Evolutionary conservation across 2,888 invertebrate genomes (phyloP).

Genomic region (Agrotis ipsilon): DNA sequence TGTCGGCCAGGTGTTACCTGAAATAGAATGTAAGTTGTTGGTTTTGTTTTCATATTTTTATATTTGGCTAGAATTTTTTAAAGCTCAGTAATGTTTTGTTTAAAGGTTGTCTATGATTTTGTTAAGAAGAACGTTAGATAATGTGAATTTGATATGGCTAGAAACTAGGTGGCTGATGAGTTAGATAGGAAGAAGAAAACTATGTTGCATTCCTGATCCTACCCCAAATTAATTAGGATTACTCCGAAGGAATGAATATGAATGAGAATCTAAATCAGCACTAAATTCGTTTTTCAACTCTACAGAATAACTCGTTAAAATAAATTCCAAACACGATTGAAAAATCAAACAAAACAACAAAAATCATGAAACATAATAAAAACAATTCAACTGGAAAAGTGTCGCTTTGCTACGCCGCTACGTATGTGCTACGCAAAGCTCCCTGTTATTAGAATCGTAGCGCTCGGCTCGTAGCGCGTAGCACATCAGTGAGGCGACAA

Average conservation of each 20-base stretch:
- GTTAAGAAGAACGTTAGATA: no score
- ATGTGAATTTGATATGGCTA: no score
- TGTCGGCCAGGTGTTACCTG: not conserved
- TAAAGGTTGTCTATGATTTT: no score
- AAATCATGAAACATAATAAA: constrained; percentile 13
- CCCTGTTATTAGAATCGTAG: constrained; percentile 34
- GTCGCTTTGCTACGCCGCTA: constrained; percentile 33
- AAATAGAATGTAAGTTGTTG: not conserved
- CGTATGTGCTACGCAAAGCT: constrained; percentile 40
- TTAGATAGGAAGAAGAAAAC: no score
- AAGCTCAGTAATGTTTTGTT: not conserved
- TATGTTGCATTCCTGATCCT: no score
- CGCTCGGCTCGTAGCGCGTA: constrained; percentile 36
- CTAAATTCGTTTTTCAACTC: not conserved
- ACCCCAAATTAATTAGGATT: no score
- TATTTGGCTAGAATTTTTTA: not conserved
- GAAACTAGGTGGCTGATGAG: no score
- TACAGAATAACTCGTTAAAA: not conserved
- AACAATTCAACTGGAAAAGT: constrained; percentile 28
- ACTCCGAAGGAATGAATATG: not conserved
- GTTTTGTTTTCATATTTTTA: not conserved
- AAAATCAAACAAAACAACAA: constrained; percentile 9
- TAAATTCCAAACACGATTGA: not conserved
- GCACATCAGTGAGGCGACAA: constrained; percentile 10
- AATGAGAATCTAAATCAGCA: not conserved